Percentiles rank a stretch among this genome's conserved stretches.
Evolutionary conservation across 2,797 vertebrate genomes (phyloP).

Genomic region (Chelonia mydas): DNA sequence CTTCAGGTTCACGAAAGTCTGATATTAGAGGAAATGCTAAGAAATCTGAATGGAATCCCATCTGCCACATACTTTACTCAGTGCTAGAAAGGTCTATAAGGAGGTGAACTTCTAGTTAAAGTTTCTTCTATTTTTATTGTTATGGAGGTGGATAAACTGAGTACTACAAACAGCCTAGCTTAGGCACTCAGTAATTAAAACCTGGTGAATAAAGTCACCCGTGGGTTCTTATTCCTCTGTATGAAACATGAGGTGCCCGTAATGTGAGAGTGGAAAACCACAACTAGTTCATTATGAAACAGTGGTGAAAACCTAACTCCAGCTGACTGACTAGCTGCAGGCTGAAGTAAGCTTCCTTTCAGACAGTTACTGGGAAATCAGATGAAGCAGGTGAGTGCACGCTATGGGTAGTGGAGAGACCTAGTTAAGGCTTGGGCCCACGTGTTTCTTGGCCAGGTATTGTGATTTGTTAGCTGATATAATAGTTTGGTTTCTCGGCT

Average conservation of each 20-base stretch:
- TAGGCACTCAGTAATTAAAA: background rate
- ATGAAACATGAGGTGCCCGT: background rate
- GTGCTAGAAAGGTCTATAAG: background rate
- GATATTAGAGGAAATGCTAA: background rate
- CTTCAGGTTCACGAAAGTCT: background rate
- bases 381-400: fast-evolving
- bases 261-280: background rate
- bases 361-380: background rate
- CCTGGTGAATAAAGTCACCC: background rate
- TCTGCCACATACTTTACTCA: background rate
- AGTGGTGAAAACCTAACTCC: background rate
- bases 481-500: background rate
- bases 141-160: background rate
- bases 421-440: background rate
- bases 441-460: background rate
- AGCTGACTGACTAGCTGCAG: fast-evolving
- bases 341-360: background rate
- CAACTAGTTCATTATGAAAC: conserved; percentile 19
- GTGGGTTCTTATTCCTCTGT: conserved; percentile 14
- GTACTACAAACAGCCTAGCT: background rate
- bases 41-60: background rate
- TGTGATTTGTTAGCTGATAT: background rate
- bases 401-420: background rate
- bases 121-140: background rate
- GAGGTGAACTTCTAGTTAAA: background rate